Evolutionary conservation across 2,888 invertebrate species (phyloP).

Genomic region (Drosophila macrospina): DNA sequence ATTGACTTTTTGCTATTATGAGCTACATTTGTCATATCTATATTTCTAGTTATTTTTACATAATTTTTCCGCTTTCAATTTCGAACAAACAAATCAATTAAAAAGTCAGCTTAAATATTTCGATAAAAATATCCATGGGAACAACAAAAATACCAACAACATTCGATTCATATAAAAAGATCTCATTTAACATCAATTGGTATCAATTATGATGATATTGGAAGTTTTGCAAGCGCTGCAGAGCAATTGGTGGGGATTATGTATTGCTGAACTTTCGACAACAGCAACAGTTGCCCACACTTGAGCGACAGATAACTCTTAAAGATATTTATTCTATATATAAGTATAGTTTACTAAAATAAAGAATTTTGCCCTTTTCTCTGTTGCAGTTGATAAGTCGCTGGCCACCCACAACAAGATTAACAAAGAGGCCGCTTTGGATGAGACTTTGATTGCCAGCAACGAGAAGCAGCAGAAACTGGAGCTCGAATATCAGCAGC

Average conservation of each 20-base stretch:
- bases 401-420: constrained; percentile 52
- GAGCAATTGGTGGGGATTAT: constrained; percentile 54
- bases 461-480: constrained; percentile 63
- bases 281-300: background rate
- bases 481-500: constrained; percentile 60
- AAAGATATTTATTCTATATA: background rate
- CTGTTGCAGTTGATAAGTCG: constrained; percentile 63
- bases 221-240: constrained; percentile 59
- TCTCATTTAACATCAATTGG: constrained; percentile 73
- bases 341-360: constrained; percentile 1
- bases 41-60: constrained; percentile 10
- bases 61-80: constrained; percentile 1
- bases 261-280: background rate
- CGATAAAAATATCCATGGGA: background rate
- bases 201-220: constrained; percentile 70
- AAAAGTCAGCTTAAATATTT: constrained; percentile 31
- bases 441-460: constrained; percentile 54
- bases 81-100: constrained; percentile 59
- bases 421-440: constrained; percentile 47
- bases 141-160: constrained; percentile 12
- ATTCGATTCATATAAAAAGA: constrained; percentile 46
- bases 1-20: constrained; percentile 42
- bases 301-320: constrained; percentile 1
- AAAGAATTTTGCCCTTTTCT: constrained; percentile 23
- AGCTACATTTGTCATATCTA: constrained; percentile 16